Base-by-base conservation (phyloP, 2,113 vertebrate species). In the Mobula birostris region DNA sequence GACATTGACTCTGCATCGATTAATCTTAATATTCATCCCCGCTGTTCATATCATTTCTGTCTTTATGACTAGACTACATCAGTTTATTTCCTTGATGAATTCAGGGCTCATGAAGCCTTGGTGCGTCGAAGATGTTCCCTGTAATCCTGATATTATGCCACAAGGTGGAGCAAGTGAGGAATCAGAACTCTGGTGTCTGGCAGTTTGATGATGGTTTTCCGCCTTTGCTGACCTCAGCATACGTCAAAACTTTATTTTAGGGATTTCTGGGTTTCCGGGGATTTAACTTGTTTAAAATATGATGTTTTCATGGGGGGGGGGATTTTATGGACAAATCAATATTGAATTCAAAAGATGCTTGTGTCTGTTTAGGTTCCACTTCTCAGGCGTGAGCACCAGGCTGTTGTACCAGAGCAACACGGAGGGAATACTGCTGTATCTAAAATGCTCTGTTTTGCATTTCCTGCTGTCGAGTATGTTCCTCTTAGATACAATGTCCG, bases 91-190 rank as follows among this genome's bases (percentile, higher is more conserved):
- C 63, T 88, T 63, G 85, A 66, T 66, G 58, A 66, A 36, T 66
- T 61, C 12, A 79, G 12, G 0, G 58, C 15, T 29, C 29, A 61
- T 58, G 56, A 87, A 58, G 56, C 58, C 83, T 58, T 90, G 29
- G 72, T 74, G 85, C 58, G 5, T 14, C 29, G 11, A 63, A 29
- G 1, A 14, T 17, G 61, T 7, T 32, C 12, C 61, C 8, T 66
- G 85, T 15, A 90, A 66, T 66, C 14, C 85, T 27, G 5, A 5
- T 32, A 32, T 66, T 32, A 17, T 6, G 24, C 85, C 85, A 66
- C 85, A n/a, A 90, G 85, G n/a, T 90, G 85, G 85, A 19, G 85
- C 85, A 32, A 66, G 85, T 32, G 85, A 5, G 85, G 63, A 63
- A 63, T 68, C 12, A 15, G 29, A 61, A 12, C 14, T 14, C 29